Evolutionary conservation across 1,140 invertebrate species (phyloP).

Genomic region (Tetramorium simillimum): DNA sequence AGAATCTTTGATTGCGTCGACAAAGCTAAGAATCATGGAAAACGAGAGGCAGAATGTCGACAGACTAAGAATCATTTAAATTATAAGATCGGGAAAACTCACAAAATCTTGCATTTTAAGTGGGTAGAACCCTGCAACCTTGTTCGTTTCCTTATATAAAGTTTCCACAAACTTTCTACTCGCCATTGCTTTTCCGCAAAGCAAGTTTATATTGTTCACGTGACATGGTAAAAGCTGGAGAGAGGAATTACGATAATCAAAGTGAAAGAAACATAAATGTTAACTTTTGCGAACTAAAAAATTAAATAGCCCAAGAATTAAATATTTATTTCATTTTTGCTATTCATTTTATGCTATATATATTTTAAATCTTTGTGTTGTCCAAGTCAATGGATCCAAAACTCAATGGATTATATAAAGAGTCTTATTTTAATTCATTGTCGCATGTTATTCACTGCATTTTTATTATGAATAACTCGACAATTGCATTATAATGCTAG

Average conservation of each 20-base stretch:
- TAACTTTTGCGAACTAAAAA: background rate
- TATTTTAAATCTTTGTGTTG: background rate
- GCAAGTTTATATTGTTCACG: conserved; percentile 1
- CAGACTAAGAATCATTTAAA: conserved; percentile 47
- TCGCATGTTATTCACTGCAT: background rate
- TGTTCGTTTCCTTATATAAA: conserved; percentile 19
- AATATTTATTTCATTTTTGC: background rate
- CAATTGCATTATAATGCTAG: background rate
- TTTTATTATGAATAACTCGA: background rate
- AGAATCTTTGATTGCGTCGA: conserved; percentile 40
- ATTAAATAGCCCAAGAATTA: background rate
- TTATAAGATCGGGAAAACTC: conserved; percentile 49
- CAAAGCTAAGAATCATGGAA: conserved; percentile 5
- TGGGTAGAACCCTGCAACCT: background rate
- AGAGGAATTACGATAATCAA: conserved; percentile 1
- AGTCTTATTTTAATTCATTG: background rate
- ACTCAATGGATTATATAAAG: background rate
- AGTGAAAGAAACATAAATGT: background rate
- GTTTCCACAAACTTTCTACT: conserved; percentile 20
- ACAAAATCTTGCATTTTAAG: conserved; percentile 28
- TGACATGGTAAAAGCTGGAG: background rate
- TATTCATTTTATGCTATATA: background rate
- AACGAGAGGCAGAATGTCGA: conserved; percentile 15
- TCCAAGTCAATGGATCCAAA: too few relatives aligned
- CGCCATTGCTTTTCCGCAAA: background rate